A percentile compares a stretch with the other conserved stretches of the same genome.
Evolutionary conservation across 2,797 vertebrate species (phyloP).

Genomic region (Chiloscyllium punctatum): DNA sequence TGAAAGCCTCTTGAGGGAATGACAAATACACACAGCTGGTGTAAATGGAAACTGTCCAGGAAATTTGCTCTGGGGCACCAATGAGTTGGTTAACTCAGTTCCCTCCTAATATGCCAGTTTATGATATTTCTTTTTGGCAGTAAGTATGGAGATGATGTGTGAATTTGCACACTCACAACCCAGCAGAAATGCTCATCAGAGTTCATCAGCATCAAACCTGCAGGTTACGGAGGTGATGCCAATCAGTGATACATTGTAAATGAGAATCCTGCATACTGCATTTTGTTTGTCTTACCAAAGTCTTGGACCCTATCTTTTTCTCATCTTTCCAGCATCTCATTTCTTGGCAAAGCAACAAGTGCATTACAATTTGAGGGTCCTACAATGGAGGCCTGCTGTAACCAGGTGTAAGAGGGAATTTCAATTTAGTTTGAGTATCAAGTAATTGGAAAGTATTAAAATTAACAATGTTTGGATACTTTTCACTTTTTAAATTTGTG

Average conservation of each 20-base stretch:
- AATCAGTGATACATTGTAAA: neutral
- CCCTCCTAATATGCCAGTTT: neutral
- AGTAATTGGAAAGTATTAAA: neutral
- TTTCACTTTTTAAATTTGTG: neutral
- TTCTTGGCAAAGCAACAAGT: neutral
- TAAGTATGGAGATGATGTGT: neutral
- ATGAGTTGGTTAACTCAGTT: neutral
- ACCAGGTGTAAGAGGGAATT: neutral
- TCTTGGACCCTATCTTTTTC: neutral
- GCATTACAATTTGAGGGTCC: neutral
- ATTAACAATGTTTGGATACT: neutral
- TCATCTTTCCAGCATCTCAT: neutral
- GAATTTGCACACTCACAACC: neutral
- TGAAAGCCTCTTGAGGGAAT: neutral
- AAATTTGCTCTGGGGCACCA: neutral
- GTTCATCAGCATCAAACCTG: neutral
- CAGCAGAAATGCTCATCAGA: neutral
- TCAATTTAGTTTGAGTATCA: neutral
- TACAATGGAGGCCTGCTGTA: neutral
- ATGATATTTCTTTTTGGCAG: neutral
- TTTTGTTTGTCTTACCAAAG: neutral
- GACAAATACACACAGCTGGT: conserved; percentile 7
- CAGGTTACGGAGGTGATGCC: neutral
- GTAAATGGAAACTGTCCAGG: neutral
- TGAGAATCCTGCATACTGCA: neutral